Conservation (phyloP, 2,113 vertebrate species). For the Maccullochella peelii region DNA sequence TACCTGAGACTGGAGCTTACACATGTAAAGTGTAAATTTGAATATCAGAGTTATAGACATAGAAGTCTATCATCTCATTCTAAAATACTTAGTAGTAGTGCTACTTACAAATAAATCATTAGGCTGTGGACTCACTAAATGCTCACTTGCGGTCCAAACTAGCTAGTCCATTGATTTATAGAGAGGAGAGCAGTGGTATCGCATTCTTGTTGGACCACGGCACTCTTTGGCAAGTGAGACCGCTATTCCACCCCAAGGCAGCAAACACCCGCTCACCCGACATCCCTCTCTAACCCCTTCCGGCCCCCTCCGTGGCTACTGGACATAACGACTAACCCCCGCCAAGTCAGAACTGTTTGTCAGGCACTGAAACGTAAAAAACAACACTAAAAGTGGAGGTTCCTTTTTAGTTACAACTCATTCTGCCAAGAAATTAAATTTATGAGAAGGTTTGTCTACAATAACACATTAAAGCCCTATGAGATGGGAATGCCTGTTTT, state of each 20-base stretch:
- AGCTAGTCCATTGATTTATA: slow-evolving; percentile 62
- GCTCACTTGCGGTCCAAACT: slow-evolving; percentile 37
- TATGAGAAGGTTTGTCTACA: slow-evolving; percentile 72
- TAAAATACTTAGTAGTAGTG: slow-evolving; percentile 29
- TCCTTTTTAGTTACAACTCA: slow-evolving; percentile 61
- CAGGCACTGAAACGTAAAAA: slow-evolving; percentile 58
- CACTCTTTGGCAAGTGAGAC: slow-evolving; percentile 38
- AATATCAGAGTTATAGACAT: not conserved
- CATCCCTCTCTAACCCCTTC: slow-evolving; percentile 31
- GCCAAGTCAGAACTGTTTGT: slow-evolving; percentile 57
- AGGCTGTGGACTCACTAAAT: slow-evolving; percentile 48
- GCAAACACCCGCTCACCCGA: slow-evolving; percentile 39
- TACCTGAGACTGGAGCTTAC: slow-evolving; percentile 47
- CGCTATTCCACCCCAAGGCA: slow-evolving; percentile 24
- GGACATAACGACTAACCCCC: slow-evolving; percentile 53
- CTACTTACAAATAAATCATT: slow-evolving; percentile 62
- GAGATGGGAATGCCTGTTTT: slow-evolving; percentile 61
- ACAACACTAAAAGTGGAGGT: slow-evolving; percentile 55
- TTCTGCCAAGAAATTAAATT: slow-evolving; percentile 75
- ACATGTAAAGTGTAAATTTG: slow-evolving; percentile 28
- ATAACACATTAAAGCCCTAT: slow-evolving; percentile 73
- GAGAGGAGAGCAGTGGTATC: slow-evolving; percentile 49
- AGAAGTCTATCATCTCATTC: slow-evolving; percentile 6
- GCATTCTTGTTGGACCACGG: slow-evolving; percentile 44
- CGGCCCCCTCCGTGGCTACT: slow-evolving; percentile 47